A percentile compares a stretch with the other conserved stretches of the same genome.
Evolutionary conservation across 2,113 vertebrate genomes (phyloP).

Genomic region (Rostratula benghalensis): DNA sequence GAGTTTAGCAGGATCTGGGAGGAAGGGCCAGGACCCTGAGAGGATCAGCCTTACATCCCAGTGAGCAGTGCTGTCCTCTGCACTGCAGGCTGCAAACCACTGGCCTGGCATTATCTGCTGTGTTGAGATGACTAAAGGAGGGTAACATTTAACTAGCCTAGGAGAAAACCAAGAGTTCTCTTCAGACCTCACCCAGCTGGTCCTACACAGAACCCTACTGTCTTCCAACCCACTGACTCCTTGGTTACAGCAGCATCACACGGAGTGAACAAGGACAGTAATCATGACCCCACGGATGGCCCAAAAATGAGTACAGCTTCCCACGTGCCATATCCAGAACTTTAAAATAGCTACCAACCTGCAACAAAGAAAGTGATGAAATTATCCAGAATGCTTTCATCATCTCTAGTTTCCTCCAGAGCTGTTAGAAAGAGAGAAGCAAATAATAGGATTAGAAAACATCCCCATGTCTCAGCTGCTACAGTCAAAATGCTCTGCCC

Average conservation of each 20-base stretch:
- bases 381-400: conserved; percentile 89
- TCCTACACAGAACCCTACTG: not conserved
- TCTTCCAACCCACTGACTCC: not conserved
- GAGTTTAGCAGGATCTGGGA: not conserved
- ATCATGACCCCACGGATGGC: not conserved
- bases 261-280: not conserved
- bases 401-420: conserved; percentile 77
- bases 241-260: not conserved
- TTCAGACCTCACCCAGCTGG: not conserved
- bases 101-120: not conserved
- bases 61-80: not conserved
- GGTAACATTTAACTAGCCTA: not conserved
- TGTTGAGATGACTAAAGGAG: not conserved
- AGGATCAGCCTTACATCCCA: not conserved
- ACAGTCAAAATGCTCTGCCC: not conserved
- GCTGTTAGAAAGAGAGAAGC: conserved; percentile 70
- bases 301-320: not conserved
- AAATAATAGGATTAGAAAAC: not conserved
- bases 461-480: not conserved
- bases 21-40: not conserved
- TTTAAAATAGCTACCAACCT: conserved; percentile 75
- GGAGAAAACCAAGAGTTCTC: not conserved
- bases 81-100: not conserved
- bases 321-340: not conserved
- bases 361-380: conserved; percentile 93